phyloP scores from a whole-genome alignment of 1,140 invertebrate genomes.

The Camponotus pennsylvanicus region DNA sequence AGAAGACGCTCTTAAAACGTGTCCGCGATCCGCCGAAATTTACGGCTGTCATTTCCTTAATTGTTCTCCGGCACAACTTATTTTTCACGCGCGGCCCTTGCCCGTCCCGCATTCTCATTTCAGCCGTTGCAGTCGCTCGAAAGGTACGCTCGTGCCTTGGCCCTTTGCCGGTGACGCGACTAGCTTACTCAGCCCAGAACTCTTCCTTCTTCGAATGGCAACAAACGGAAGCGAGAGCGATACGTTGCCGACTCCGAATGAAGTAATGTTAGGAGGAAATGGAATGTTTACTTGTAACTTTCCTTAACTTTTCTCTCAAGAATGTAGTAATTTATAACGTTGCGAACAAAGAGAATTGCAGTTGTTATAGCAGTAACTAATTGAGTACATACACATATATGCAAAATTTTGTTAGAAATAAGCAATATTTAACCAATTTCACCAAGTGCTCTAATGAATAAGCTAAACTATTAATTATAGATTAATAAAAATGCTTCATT shows the following conservation, averaged over 20 bases:
- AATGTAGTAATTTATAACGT: constrained; percentile 55
- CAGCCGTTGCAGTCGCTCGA: constrained; percentile 31
- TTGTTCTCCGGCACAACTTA: constrained; percentile 80
- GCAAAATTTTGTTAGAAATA: neutral
- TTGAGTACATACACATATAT: neutral
- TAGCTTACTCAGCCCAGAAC: constrained; percentile 12
- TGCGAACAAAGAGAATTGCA: constrained; percentile 32
- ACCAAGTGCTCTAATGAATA: no score
- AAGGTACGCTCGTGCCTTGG: constrained; percentile 28
- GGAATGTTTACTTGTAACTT: constrained; percentile 62
- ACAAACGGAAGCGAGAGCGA: constrained; percentile 53
- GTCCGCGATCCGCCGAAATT: constrained; percentile 76
- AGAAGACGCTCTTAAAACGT: constrained; percentile 79
- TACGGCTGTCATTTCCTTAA: constrained; percentile 84
- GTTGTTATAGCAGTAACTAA: constrained; percentile 30
- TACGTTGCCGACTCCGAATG: constrained; percentile 44
- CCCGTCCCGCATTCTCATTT: constrained; percentile 51
- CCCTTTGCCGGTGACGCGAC: constrained; percentile 26
- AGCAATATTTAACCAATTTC: neutral
- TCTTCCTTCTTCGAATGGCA: constrained; percentile 24
- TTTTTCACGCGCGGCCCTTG: constrained; percentile 69
- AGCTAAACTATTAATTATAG: no score
- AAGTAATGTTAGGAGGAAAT: constrained; percentile 49
- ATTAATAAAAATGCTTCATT: no score
- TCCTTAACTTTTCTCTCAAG: constrained; percentile 48